phyloP scores from a whole-genome alignment of 2,113 vertebrate genomes.

The Sardina pilchardus region DNA sequence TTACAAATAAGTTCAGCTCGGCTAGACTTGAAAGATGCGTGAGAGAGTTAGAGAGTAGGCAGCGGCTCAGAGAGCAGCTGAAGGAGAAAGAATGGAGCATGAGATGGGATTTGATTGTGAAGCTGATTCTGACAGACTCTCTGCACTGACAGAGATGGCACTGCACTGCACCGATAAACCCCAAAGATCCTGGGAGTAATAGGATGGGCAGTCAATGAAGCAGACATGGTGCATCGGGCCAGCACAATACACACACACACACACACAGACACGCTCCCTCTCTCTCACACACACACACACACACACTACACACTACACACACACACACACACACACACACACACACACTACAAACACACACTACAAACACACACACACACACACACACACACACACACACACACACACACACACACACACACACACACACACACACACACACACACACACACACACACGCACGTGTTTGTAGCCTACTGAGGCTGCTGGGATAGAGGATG shows the following conservation, averaged over 20 bases:
- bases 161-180: background rate
- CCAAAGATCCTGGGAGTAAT: background rate
- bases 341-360: slow-evolving; percentile 3
- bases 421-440: background rate
- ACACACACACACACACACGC: background rate
- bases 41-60: background rate
- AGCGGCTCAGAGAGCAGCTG: background rate
- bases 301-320: background rate
- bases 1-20: no score
- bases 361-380: background rate
- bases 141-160: background rate
- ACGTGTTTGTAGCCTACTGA: background rate
- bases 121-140: background rate
- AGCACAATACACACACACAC: background rate
- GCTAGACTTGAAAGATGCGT: background rate
- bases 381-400: background rate
- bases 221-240: background rate
- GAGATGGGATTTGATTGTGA: background rate
- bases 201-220: background rate
- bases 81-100: background rate
- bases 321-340: background rate
- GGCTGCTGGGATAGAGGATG: no score
- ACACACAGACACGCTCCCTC: no score
- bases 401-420: background rate
- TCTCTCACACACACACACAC: background rate